phyloP scores from a whole-genome alignment of 2,888 invertebrate species.

The Marronus borbonicus region DNA sequence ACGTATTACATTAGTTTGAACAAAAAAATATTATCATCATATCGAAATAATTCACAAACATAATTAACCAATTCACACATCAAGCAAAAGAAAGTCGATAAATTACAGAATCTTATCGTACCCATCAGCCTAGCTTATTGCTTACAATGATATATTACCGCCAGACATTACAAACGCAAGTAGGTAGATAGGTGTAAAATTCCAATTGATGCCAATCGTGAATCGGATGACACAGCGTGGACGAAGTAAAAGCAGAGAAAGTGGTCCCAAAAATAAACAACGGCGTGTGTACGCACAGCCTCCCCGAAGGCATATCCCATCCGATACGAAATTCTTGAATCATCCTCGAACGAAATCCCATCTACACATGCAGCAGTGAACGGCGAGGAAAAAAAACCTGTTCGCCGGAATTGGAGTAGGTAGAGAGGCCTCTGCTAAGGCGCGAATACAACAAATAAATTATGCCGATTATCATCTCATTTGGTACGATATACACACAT shows the following conservation, averaged over 20 bases:
- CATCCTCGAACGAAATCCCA: not conserved
- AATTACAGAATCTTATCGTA: slow-evolving; percentile 22
- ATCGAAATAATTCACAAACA: slow-evolving; percentile 1
- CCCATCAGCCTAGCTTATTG: not conserved
- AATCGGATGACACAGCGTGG: slow-evolving; percentile 37
- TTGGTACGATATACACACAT: not conserved
- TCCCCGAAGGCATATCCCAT: slow-evolving; percentile 10
- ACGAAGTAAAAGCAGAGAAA: slow-evolving; percentile 47
- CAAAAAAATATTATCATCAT: not conserved
- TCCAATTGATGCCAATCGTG: slow-evolving; percentile 19
- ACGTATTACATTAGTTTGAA: no score
- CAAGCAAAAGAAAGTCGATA: slow-evolving; percentile 36
- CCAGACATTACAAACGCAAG: not conserved
- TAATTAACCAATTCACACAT: not conserved
- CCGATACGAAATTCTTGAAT: slow-evolving; percentile 40
- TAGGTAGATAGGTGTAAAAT: not conserved
- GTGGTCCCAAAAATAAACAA: slow-evolving; percentile 44
- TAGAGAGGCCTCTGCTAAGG: not conserved
- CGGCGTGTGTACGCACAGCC: slow-evolving; percentile 20
- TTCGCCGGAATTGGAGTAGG: not conserved
- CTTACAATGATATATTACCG: slow-evolving; percentile 1
- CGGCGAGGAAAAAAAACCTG: slow-evolving; percentile 25
- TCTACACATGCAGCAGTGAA: not conserved
- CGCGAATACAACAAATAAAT: slow-evolving; percentile 25
- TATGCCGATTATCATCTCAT: not conserved